Base-by-base conservation (phyloP, 2,888 invertebrate genomes). In the Sisyra terminalis region DNA sequence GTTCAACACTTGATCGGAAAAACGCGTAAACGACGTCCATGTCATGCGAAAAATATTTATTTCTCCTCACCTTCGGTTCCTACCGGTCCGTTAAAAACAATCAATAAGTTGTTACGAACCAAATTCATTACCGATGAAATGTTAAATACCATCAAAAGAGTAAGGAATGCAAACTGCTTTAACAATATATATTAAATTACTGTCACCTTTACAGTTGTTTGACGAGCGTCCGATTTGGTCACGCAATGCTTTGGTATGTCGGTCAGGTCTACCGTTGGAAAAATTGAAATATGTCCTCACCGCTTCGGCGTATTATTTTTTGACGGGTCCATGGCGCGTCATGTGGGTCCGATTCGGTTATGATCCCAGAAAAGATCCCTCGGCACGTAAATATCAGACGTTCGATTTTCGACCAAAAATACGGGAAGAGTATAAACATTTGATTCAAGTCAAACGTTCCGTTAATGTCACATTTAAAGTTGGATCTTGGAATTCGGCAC, bases 291-390 rank as follows among this genome's bases (percentile, higher is more conserved):
- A 75, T 44, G 69, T 93, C 10, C 66, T 94, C 45, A 92, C 96
- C 0, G 74, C 80, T 17, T 63, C 88, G 3, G 87, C 89, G 0
- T 85, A 87, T 58, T 88, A 89, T 57, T 87, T 84, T 60, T 69
- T 73, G 42, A 82, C 77, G 47, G 97, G 98, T 0, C 97, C 94
- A 0, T 98, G 94, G 92, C 71, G 92, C 48, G 74, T 80, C 42
- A 72, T 87, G 57, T 98, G 96, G 87, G 79, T 89, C 1, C 75
- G 71, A 51, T 80, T 81, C 54, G 94, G 94, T 0, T 96, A 88
- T 56, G 93, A 98, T 65, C 96, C 97, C 0, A 70, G 88, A 17
- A 78, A 75, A 50, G 78, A 88, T 48, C 78, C 81, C 3, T 64
- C 66, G 2, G 72, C 92, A 2, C 77, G 87, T 50, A 74, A 76